Conservation (phyloP, 2,888 invertebrate genomes). For the Drosophila pseudotalamancana region DNA sequence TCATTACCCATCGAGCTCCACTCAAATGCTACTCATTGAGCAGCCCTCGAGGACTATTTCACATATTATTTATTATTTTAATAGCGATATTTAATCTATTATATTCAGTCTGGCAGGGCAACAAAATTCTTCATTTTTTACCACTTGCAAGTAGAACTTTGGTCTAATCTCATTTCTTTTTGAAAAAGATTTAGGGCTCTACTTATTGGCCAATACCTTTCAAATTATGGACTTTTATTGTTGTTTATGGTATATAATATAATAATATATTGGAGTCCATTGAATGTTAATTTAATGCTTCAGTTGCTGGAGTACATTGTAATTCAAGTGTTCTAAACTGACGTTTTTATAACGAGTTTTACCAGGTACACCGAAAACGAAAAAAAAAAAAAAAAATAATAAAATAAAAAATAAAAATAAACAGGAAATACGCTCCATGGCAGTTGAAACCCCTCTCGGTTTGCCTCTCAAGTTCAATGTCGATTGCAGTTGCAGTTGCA, state of each 20-base stretch:
- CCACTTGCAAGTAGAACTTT: conserved; percentile 8
- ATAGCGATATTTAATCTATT: too few species aligned
- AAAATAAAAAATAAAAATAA: too few species aligned
- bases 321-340: conserved; percentile 42
- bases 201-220: conserved; percentile 39
- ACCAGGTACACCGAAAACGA: too few species aligned
- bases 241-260: background rate
- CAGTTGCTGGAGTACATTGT: conserved; percentile 8
- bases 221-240: conserved; percentile 44
- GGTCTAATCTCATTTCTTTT: conserved; percentile 1
- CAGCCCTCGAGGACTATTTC: too few species aligned
- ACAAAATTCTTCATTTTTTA: background rate
- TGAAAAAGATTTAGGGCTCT: conserved; percentile 37
- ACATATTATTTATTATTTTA: too few species aligned
- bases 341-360: conserved; percentile 36
- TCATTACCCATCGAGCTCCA: too few species aligned
- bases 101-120: conserved; percentile 30
- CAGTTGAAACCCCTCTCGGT: conserved; percentile 29
- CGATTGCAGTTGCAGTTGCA: conserved; percentile 42
- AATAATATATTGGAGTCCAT: conserved; percentile 52
- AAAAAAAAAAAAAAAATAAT: too few species aligned
- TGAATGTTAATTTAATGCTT: conserved; percentile 18
- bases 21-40: background rate
- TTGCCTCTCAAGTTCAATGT: conserved; percentile 68
- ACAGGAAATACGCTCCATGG: conserved; percentile 36